Conservation (phyloP, 2,113 vertebrate species). For the Plectropomus leopardus region DNA sequence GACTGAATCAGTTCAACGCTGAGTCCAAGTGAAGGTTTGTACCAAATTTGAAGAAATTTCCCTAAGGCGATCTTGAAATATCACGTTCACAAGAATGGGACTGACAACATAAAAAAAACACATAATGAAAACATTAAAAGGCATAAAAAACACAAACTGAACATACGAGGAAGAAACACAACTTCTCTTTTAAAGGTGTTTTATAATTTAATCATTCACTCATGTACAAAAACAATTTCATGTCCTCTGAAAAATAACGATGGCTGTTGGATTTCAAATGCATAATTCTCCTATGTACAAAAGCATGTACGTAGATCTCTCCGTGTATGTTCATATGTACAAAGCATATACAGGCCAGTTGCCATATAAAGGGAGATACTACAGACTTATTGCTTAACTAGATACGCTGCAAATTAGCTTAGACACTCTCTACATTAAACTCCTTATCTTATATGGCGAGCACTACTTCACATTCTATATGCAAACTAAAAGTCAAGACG, state of each 20-base stretch:
- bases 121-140: too few species aligned
- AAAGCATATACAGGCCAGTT: constrained; percentile 82
- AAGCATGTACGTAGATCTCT: constrained; percentile 65
- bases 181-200: constrained; percentile 51
- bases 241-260: constrained; percentile 87
- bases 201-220: constrained; percentile 80
- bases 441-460: constrained; percentile 76
- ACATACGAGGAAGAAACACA: neutral
- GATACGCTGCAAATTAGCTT: constrained; percentile 82
- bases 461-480: constrained; percentile 77
- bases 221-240: constrained; percentile 86
- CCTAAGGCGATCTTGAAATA: too few species aligned
- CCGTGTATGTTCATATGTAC: constrained; percentile 77
- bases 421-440: constrained; percentile 71
- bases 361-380: constrained; percentile 83
- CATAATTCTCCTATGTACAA: constrained; percentile 81
- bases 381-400: constrained; percentile 88
- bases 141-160: too few species aligned
- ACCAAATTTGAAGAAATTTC: too few species aligned
- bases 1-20: too few species aligned
- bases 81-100: too few species aligned
- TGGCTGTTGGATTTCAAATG: constrained; percentile 82
- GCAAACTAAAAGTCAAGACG: constrained; percentile 67
- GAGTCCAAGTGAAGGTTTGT: too few species aligned
- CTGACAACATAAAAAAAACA: too few species aligned